Evolutionary conservation across 2,797 vertebrate species (phyloP).

Genomic region (Myoxocephalus aenaeus): DNA sequence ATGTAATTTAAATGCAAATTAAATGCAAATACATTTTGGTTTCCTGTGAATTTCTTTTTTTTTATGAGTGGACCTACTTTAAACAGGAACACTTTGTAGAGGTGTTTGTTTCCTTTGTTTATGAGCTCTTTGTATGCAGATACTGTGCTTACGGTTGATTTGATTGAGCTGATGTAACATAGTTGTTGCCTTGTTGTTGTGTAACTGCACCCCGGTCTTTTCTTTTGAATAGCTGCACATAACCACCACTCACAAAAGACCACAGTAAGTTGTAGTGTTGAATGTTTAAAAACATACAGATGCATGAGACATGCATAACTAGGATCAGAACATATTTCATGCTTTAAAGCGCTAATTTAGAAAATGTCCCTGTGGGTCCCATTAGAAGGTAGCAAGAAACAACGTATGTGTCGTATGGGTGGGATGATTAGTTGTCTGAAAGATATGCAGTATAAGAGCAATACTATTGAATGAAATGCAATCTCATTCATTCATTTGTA

Average conservation of each 20-base stretch:
- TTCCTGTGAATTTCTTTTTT: not conserved
- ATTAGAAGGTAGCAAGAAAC: not conserved
- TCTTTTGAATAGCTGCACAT: conserved; percentile 1
- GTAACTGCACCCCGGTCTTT: not conserved
- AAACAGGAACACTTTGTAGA: conserved; percentile 17
- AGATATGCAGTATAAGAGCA: not conserved
- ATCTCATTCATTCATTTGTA: not conserved
- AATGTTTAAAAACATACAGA: not conserved
- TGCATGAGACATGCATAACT: not conserved
- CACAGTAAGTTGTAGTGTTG: not conserved
- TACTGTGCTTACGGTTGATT: not conserved
- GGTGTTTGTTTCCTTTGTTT: conserved; percentile 33
- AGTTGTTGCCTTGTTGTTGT: conserved; percentile 17
- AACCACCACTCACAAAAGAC: not conserved
- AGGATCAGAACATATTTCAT: not conserved
- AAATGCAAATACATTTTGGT: conserved; percentile 37
- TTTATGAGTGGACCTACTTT: conserved; percentile 3
- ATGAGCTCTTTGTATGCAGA: conserved; percentile 33
- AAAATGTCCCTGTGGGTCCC: not conserved
- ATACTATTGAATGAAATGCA: not conserved
- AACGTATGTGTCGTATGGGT: not conserved
- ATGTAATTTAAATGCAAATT: conserved; percentile 50
- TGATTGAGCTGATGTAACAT: conserved; percentile 37
- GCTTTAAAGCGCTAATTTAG: not conserved
- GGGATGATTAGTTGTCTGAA: not conserved